Base-by-base conservation (phyloP, 2,113 vertebrate genomes). In the Pedetes capensis region DNA sequence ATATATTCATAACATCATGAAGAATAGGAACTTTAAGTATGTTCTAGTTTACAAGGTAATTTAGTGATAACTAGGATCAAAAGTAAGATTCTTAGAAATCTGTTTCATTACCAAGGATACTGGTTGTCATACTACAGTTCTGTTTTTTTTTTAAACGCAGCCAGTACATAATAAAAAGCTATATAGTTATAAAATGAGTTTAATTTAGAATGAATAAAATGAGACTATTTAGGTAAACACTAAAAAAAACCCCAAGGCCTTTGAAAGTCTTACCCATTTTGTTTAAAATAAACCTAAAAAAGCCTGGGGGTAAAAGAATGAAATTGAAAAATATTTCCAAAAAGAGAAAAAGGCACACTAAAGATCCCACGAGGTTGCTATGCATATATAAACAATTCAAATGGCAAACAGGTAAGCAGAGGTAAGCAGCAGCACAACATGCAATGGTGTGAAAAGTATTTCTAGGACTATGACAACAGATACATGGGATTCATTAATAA, bases 131-230 rank as follows among this genome's bases (percentile, higher is more conserved):
- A 74, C 20, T 39, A 76, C 6, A 61, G 27, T 5, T 25, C 37
- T 47, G 4, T 51, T 39, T 57, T 44, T 74, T 72, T 93, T 78
- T 80, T 12, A n/a, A 84, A 82, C 57, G 51, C 34, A 91, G 12
- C 25, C 8, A 76, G 85, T 72, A 83, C 27, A 74, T n/a, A 95
- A 71, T 53, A 81, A 88, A 96, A 91, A 59, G 2, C 8, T 84
- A 80, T 29, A 14, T 84, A 76, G 6, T n/a, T 57, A 80, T 84
- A 94, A 93, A 94, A 94, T 66, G 11, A 95, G 88, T 53, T 95
- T 55, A 74, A 89, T 84, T 93, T 94, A 95, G 37, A 91, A 96
- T 93, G 74, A 94, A 80, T 96, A 96, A 95, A 89, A 83, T 87
- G 59, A 94, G 55, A 96, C 49, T 68, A 93, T 63, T 85, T 75